These are phyloP conservation scores for Pachypsylla venusta DNA, from an alignment of 1,140 invertebrate genomes.

Conservation along the genomic window DNA sequence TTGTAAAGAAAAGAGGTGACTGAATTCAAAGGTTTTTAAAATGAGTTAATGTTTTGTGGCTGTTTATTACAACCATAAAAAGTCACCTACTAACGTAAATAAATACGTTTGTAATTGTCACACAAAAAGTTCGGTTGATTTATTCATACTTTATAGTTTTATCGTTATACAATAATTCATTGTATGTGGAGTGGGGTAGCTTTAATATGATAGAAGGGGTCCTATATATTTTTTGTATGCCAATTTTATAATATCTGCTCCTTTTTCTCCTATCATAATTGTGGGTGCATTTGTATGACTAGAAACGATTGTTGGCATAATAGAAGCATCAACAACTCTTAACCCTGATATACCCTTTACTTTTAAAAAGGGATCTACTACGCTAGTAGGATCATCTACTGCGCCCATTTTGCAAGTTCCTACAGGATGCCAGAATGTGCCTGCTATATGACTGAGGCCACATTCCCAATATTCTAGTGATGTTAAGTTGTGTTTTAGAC, in stretches of 20 bases:
- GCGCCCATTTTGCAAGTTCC: slow-evolving; percentile 37
- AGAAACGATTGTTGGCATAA: slow-evolving; percentile 16
- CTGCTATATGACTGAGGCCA: slow-evolving; percentile 17
- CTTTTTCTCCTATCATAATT: slow-evolving; percentile 19
- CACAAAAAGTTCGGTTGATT: too few species aligned
- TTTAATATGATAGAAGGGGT: not conserved
- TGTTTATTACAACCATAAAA: too few species aligned
- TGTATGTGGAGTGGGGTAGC: too few species aligned
- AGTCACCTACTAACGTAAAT: too few species aligned
- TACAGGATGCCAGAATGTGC: slow-evolving; percentile 70
- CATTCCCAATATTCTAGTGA: slow-evolving; percentile 54
- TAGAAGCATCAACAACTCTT: slow-evolving; percentile 18
- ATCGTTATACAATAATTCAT: too few species aligned
- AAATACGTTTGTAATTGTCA: too few species aligned
- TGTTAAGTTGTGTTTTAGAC: slow-evolving; percentile 32
- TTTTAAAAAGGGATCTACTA: slow-evolving; percentile 38
- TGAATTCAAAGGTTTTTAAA: too few species aligned
- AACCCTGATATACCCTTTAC: slow-evolving; percentile 44
- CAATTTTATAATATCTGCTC: slow-evolving; percentile 26
- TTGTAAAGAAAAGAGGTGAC: too few species aligned
- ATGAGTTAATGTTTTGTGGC: too few species aligned
- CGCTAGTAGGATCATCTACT: slow-evolving; percentile 28
- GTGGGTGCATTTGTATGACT: slow-evolving; percentile 19
- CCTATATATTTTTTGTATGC: not conserved
- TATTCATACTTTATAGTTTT: too few species aligned